phyloP scores from a whole-genome alignment of 2,888 invertebrate genomes.

The Apantesis nais region DNA sequence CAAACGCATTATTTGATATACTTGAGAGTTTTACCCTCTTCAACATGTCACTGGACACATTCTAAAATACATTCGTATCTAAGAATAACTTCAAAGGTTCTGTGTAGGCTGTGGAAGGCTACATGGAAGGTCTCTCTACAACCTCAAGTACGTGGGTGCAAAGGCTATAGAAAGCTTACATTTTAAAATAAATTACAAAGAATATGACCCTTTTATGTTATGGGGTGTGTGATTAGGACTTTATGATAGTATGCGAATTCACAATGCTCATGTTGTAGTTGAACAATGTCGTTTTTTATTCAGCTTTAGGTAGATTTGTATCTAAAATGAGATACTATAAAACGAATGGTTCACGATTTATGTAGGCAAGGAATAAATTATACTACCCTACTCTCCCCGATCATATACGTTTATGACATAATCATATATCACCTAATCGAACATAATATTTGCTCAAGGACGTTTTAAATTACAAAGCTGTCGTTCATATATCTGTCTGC shows the following conservation, averaged over 20 bases:
- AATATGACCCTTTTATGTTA: constrained; percentile 33
- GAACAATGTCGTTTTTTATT: neutral
- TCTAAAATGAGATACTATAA: neutral
- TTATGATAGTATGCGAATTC: neutral
- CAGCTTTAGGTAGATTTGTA: neutral
- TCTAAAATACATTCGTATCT: constrained; percentile 20
- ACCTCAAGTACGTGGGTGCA: neutral
- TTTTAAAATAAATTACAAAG: constrained; percentile 17
- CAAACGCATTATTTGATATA: neutral
- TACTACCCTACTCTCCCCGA: no score
- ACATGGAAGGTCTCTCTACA: neutral
- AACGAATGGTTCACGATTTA: neutral
- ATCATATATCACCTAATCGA: neutral
- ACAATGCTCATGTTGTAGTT: neutral
- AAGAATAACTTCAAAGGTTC: constrained; percentile 30
- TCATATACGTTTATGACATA: neutral
- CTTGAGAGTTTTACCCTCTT: constrained; percentile 6
- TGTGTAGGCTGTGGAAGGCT: neutral
- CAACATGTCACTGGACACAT: constrained; percentile 22
- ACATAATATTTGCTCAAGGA: no score
- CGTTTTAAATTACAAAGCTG: neutral
- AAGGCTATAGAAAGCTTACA: constrained; percentile 3
- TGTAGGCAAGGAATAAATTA: neutral
- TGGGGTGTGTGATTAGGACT: constrained; percentile 17
- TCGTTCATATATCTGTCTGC: neutral